Base-by-base conservation (phyloP, 2,113 vertebrate genomes). In the Rallus limicola region DNA sequence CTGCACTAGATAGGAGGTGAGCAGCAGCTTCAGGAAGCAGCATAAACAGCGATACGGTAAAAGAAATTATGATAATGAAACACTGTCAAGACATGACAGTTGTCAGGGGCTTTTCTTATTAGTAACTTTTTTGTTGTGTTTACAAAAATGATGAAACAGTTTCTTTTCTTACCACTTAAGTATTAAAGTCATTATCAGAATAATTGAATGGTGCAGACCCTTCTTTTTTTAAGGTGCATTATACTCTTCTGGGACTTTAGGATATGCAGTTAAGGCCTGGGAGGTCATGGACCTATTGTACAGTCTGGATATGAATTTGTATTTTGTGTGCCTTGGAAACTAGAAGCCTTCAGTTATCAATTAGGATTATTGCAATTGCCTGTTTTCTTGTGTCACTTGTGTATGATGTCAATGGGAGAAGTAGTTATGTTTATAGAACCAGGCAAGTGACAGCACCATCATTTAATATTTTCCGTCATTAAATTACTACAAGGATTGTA, bases 381-480 rank as follows among this genome's bases (percentile, higher is more conserved):
- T 82, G 0, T 82, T 65, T 86, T 74, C 40, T 58, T 62, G 33
- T 64, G 42, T 36, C 2, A 2, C 46, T 95, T 56, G 9, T 12
- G 71, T 68, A 53, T 56, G 42, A 67, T 76, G 65, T 74, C 78
- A 40, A 0, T 60, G 26, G 82, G 44, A 26, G 20, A 78, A 24
- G 33, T 36, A 11, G 33, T 60, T 33, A 20, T 0, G 0, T 74
- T 80, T 75, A 29, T 18, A 64, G 20, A 46, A 21, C 13, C 58
- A 25, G 15, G 21, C 60, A 48, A 79, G 42, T 0, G 0, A 48
- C 0, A 1, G 7, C 16, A 28, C 19, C 78, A 10, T 52, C 13
- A 8, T 20, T 38, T 34, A 38, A 6, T 38, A 5, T 68, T 71
- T 70, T 83, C n/a, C 6, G 10, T 88, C 11, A 19, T 52, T 29